Evolutionary conservation across 2,113 vertebrate genomes (phyloP), one percentile per base, ranked within the genome.

Genomic region (Halcyon senegalensis): DNA sequence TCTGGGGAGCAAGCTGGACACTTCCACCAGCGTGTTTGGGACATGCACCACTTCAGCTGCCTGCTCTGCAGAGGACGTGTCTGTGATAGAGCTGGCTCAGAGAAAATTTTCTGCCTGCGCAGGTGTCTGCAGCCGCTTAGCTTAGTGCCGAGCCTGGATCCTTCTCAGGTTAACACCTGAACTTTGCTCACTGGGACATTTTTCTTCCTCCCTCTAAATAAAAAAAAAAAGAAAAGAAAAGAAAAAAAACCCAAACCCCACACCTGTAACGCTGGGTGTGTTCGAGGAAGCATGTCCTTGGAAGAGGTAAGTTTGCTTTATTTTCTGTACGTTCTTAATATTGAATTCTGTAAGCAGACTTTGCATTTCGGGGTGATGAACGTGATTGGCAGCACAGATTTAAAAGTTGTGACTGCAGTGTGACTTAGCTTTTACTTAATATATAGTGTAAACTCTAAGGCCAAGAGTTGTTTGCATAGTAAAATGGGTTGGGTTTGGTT

Each of bases 251-350:
- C 59, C 58, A 35, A 31, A 35, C 14, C 11, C 50, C 50, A 51
- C 50, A 51, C 16, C 79, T 72, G 48, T 55, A 85, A 60, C 43
- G 9, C 86, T 91, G 97, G 94, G 93, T 81, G 97, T 98, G 95
- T 95, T 95, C 4, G 23, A 96, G 96, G 96, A 96, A 94, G 86
- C 94, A 98, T 98, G 97, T 98, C 96, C 95, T 92, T 90, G 87
- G 94, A 97, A 70, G 67, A 21, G 97, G 97, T 98, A 97, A 98
- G 97, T 25, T 64, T 87, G 35, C 79, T 90, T 90, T 60, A 44
- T 94, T 93, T 87, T 96, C 89, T 1, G 0, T 83, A 4, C n/a
- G 41, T 66, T 87, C 67, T 87, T 78, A 69, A 37, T 3, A 18
- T 48, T 27, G 70, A 35, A 50, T 58, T 17, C 31, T 35, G 33